Conservation (phyloP, 2,113 vertebrate genomes). For the Brachyhypopomus gauderio region DNA sequence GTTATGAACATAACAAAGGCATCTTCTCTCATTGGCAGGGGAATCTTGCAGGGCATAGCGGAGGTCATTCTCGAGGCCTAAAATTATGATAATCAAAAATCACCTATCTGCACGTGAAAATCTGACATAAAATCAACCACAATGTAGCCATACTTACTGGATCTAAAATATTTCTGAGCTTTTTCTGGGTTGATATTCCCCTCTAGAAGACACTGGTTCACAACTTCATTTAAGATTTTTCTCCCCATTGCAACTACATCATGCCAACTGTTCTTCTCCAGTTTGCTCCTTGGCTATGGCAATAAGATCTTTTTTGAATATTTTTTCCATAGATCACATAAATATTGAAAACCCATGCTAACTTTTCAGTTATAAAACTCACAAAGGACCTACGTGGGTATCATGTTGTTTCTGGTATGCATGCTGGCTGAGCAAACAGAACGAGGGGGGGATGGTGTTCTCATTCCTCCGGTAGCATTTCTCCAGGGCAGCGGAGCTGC, state of each 20-base stretch:
- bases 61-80: slow-evolving; percentile 75
- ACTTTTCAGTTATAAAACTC: no score
- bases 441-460: slow-evolving; percentile 73
- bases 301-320: slow-evolving; percentile 6
- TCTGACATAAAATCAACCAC: neutral
- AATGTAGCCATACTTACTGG: slow-evolving; percentile 62
- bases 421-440: slow-evolving; percentile 54
- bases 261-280: slow-evolving; percentile 18
- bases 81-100: neutral
- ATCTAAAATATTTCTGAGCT: slow-evolving; percentile 66
- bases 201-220: slow-evolving; percentile 62
- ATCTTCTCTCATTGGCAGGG: slow-evolving; percentile 56
- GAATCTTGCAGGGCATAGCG: slow-evolving; percentile 67
- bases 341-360: neutral
- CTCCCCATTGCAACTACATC: slow-evolving; percentile 56
- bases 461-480: slow-evolving; percentile 74
- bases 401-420: neutral
- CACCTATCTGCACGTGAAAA: neutral
- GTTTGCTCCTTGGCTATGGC: slow-evolving; percentile 26
- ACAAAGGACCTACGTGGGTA: no score
- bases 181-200: slow-evolving; percentile 63
- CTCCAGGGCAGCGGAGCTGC: slow-evolving; percentile 69
- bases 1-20: slow-evolving; percentile 76
- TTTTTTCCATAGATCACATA: neutral
- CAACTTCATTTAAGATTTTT: slow-evolving; percentile 62